Evolutionary conservation across 2,888 invertebrate genomes (phyloP).

Genomic region (Lithophane leautieri): DNA sequence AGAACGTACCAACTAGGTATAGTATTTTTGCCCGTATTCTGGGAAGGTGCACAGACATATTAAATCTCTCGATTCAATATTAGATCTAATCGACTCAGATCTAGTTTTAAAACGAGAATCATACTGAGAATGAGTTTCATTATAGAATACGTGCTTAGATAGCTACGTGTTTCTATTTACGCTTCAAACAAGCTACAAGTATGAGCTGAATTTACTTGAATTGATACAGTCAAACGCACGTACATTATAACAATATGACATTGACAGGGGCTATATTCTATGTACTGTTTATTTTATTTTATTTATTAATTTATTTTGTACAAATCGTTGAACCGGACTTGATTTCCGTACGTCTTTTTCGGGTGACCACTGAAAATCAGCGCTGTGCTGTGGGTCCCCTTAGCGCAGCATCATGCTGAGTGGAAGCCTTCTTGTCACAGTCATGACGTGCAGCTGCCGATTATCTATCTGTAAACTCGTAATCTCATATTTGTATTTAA

Average conservation of each 20-base stretch:
- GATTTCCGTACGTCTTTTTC: too few relatives aligned
- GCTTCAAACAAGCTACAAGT: conserved; percentile 18
- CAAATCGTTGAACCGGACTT: too few relatives aligned
- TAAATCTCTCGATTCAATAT: not conserved
- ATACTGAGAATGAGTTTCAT: not conserved
- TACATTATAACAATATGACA: not conserved
- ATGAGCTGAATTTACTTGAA: conserved; percentile 10
- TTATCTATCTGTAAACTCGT: too few relatives aligned
- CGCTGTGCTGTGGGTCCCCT: too few relatives aligned
- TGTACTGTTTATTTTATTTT: too few relatives aligned
- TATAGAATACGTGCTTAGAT: conserved; percentile 10
- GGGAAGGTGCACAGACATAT: not conserved
- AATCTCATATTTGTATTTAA: too few relatives aligned
- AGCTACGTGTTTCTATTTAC: conserved; percentile 28
- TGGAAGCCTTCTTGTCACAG: too few relatives aligned
- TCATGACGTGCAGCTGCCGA: too few relatives aligned
- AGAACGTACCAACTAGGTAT: not conserved
- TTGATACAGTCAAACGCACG: not conserved
- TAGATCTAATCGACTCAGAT: conserved; percentile 1
- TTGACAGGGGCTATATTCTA: not conserved
- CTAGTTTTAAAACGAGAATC: conserved; percentile 15
- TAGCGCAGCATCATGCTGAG: too few relatives aligned
- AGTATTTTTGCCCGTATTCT: not conserved
- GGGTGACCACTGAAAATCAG: too few relatives aligned
- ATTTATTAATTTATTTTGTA: too few relatives aligned